Base-by-base conservation (phyloP, 2,888 invertebrate genomes). In the Hybos culiciformis region DNA sequence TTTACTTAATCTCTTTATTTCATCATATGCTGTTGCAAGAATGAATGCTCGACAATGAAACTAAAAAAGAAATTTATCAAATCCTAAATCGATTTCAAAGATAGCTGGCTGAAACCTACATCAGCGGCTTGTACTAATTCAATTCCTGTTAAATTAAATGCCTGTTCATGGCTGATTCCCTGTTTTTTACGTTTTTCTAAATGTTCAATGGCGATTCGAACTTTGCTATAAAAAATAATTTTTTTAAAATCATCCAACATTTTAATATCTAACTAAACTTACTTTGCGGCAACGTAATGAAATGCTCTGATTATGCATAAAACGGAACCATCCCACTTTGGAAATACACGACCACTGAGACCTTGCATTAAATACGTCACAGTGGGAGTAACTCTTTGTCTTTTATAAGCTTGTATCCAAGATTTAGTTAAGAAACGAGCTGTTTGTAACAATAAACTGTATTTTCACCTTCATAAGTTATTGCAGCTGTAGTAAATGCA, bases 391-490 rank as follows among this genome's bases (percentile, higher is more conserved):
- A 84, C 59, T 12, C 67, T 53, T 41, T 71, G 67, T 0, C 80
- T 77, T 34, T 70, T 72, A 15, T 69, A 54, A 0, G 79, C 78
- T 53, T 78, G 78, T 52, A 78, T 78, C 74, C 80, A 84, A 2
- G 78, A 75, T 67, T 91, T 90, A 42, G 87, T 77, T 36, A 91
- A 68, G 63, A 82, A 90, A 50, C 83, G 73, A 4, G 93, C 91
- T 1, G 90, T 87, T 69, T 96, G 96, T 42, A 96, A 70, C 44
- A 84, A 69, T 62, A 96, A 18, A 96, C 93, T 0, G 93, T 93
- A 65, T 96, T 94, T 70, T 96, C 94, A 1, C 96, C 96, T 69
- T 96, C 94, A 61, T 94, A 96, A 1, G 94, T 96, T 62, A 84
- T 85, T 43, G 85, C 83, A 36, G 93, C 92, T 1, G 88, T 87